phyloP scores from a whole-genome alignment of 23 tunicate species.

The Trididemnum miniatum region DNA sequence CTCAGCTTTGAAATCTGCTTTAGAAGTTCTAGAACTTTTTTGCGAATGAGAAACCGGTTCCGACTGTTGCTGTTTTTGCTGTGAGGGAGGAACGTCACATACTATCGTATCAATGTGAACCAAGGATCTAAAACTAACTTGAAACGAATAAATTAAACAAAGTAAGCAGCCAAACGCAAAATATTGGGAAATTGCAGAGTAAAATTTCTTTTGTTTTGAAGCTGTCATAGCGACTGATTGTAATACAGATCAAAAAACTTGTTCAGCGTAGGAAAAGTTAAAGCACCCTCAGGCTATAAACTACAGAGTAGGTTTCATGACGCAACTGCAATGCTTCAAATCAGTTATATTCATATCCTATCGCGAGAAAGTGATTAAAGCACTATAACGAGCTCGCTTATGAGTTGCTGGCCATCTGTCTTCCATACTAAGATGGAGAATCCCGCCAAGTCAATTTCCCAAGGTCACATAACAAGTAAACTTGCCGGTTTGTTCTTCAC shows the following conservation, averaged over 20 bases:
- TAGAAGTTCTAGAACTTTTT: neutral
- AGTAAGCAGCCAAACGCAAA: neutral
- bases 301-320: no score
- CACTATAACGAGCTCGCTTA: no score
- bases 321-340: no score
- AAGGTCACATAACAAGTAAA: no score
- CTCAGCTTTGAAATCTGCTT: neutral
- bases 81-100: neutral
- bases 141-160: conserved; percentile 47
- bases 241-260: neutral
- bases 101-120: neutral
- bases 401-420: no score
- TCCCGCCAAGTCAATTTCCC: no score
- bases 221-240: neutral
- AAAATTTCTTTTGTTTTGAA: conserved; percentile 23
- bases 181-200: neutral
- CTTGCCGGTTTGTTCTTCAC: no score
- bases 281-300: no score
- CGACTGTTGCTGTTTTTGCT: neutral
- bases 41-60: neutral
- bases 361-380: no score
- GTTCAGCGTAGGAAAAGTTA: no score
- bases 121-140: neutral
- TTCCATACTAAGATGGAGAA: no score
- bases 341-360: no score